A percentile compares a stretch with the other conserved stretches of the same genome.
Evolutionary conservation across 2,888 invertebrate genomes (phyloP).

Genomic region (Phyto melanocephala): DNA sequence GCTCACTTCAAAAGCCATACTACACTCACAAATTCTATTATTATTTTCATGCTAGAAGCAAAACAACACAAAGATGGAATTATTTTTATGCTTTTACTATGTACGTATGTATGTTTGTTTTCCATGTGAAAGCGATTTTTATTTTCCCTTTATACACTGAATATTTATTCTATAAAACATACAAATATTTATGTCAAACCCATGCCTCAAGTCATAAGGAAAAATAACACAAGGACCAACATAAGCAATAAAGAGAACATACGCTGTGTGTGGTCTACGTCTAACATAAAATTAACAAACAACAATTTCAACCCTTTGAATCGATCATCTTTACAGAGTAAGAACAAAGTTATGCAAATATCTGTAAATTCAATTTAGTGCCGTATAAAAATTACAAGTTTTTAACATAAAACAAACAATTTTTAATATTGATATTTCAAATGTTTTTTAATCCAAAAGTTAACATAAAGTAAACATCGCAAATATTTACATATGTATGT

Average conservation of each 20-base stretch:
- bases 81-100: constrained; percentile 29
- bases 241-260: background rate
- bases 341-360: too few relatives aligned
- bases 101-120: background rate
- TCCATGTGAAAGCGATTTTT: background rate
- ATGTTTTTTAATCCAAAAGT: too few relatives aligned
- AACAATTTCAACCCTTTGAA: too few relatives aligned
- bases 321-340: too few relatives aligned
- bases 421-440: too few relatives aligned
- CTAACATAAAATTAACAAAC: too few relatives aligned
- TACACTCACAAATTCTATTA: constrained; percentile 33
- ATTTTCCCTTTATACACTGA: background rate
- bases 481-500: too few relatives aligned
- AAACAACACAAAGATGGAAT: constrained; percentile 23
- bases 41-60: constrained; percentile 22
- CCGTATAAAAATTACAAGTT: too few relatives aligned
- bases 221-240: background rate
- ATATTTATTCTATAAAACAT: background rate
- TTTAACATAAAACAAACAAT: too few relatives aligned
- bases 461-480: too few relatives aligned
- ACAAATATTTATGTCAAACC: background rate
- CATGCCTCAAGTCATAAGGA: background rate
- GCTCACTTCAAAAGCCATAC: constrained; percentile 25
- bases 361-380: too few relatives aligned
- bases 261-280: too few relatives aligned